These are phyloP conservation scores for Todiramphus chloris DNA, from an alignment of 2,113 vertebrate genomes.

Conservation along the genomic window DNA sequence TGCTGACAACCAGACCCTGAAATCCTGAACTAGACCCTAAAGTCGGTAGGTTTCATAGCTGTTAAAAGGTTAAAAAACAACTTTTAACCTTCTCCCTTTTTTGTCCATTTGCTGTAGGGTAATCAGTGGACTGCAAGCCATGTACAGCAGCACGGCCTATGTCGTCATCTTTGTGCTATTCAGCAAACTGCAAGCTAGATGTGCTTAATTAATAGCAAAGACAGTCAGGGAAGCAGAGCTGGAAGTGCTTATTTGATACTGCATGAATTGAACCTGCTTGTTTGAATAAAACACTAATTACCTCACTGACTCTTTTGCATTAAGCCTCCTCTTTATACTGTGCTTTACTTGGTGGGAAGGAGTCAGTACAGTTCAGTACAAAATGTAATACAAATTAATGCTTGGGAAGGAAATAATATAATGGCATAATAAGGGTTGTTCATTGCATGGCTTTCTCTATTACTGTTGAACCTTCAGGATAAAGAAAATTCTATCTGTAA, in stretches of 20 bases:
- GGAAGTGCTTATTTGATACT: slow-evolving; percentile 21
- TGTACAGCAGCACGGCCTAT: not conserved
- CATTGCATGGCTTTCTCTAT: not conserved
- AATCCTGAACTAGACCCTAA: not conserved
- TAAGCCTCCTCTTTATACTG: not conserved
- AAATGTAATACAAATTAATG: not conserved
- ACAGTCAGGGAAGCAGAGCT: slow-evolving; percentile 4
- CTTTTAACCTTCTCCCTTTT: not conserved
- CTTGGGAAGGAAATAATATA: not conserved
- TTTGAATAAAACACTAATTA: slow-evolving; percentile 43
- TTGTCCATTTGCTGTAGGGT: not conserved
- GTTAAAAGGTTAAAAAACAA: not conserved
- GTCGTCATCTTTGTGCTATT: slow-evolving; percentile 14
- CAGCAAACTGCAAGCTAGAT: not conserved
- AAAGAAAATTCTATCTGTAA: not conserved
- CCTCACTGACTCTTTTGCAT: not conserved
- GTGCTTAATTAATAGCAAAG: not conserved
- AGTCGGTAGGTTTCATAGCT: not conserved
- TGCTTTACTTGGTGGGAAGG: not conserved
- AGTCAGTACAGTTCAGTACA: not conserved
- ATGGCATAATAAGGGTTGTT: not conserved
- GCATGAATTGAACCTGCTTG: slow-evolving; percentile 22
- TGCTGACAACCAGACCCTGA: not conserved
- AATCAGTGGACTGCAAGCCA: not conserved
- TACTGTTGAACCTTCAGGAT: not conserved